Evolutionary conservation across 2,113 vertebrate species (phyloP), one percentile per base, ranked within the genome.

Genomic region (Austrofundulus limnaeus): DNA sequence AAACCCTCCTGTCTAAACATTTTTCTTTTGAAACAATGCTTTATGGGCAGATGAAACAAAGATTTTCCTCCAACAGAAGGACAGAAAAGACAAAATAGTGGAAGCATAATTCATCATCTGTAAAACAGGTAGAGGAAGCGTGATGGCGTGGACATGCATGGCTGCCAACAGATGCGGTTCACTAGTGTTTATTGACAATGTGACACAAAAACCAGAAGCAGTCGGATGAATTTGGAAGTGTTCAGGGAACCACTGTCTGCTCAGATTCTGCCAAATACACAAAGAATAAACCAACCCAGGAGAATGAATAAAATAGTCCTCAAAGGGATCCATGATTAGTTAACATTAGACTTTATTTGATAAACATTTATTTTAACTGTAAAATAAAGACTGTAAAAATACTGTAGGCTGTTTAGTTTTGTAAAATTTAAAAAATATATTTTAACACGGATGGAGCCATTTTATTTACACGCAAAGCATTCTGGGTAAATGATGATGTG

Each of bases 131-230:
- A 48, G 24, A 63, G 61, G 61, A 21, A 19, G 23, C 16, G 23
- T 28, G 48, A 43, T 43, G 48, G 48, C 61, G 31, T 17, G 11
- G 38, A 41, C 61, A 51, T 28, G 61, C 61, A 20, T 43, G 48
- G 38, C 61, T 52, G 48, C 61, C 38, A 28, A 10, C 20, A 49
- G 61, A 63, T 42, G 39, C 52, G 61, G 61, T 48, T 63, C 61
- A 63, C 48, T 20, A 25, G 47, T 62, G 61, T 52, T 63, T 63
- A 52, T 43, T 63, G 61, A 63, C 61, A 63, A 62, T 41, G 23
- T 62, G 60, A 51, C 47, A 51, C 47, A 41, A 31, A 61, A 20
- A 15, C 42, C 23, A 31, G 38, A 63, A 63, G 38, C 61, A 42
- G 61, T 24, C 6, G 17, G 38, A 63, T 52, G 24, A 52, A 20